Conservation (phyloP, 2,888 invertebrate genomes). For the Diarsia dahlii region DNA sequence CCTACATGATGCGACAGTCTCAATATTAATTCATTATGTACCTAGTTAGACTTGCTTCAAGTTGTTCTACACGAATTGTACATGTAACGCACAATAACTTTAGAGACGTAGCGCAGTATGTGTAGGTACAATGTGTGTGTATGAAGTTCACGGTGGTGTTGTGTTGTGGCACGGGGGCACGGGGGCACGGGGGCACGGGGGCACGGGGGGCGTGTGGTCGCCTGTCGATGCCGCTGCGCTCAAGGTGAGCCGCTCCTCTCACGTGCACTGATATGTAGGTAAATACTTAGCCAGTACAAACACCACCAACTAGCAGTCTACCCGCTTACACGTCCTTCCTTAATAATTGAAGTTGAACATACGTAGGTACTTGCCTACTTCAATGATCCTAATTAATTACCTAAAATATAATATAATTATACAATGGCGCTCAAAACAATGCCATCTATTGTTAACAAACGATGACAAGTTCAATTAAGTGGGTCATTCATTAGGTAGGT, state of each 20-base stretch:
- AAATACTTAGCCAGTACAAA: background rate
- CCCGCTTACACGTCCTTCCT: background rate
- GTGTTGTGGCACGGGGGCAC: background rate
- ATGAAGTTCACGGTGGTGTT: background rate
- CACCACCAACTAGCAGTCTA: background rate
- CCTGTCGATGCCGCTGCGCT: constrained; percentile 18
- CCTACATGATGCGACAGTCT: background rate
- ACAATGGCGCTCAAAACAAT: constrained; percentile 11
- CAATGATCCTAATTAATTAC: constrained; percentile 8
- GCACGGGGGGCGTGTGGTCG: background rate
- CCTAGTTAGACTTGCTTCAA: background rate
- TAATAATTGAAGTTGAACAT: background rate
- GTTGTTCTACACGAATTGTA: background rate
- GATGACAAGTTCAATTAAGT: constrained; percentile 11
- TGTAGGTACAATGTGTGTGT: background rate
- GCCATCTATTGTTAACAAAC: constrained; percentile 15
- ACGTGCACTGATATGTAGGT: constrained; percentile 11
- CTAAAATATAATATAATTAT: constrained; percentile 5
- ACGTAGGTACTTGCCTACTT: background rate
- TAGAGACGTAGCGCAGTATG: background rate
- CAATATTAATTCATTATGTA: constrained; percentile 1
- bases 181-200: too few species aligned
- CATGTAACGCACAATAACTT: background rate
- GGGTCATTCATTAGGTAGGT: constrained; percentile 2
- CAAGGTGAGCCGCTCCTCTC: constrained; percentile 53